A percentile compares a stretch with the other conserved stretches of the same genome.
Conservation (phyloP, 2,888 invertebrate species). For the Caenorhabditis zanzibari region DNA sequence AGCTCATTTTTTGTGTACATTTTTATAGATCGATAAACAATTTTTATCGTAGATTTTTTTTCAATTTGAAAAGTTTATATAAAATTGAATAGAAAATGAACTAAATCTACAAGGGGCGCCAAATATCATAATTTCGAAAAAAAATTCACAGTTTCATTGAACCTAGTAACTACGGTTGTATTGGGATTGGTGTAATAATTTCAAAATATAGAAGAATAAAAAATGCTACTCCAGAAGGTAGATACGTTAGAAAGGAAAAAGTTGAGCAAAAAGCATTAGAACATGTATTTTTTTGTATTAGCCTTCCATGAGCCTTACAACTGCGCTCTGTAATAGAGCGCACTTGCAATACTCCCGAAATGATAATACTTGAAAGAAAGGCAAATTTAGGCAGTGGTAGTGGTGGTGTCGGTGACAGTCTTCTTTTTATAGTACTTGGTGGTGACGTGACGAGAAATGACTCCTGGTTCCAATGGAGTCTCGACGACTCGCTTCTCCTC, state of each 20-base stretch:
- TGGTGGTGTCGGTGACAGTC: conserved; percentile 81
- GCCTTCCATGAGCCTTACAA: too few relatives aligned
- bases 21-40: conserved; percentile 34
- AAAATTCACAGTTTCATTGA: conserved; percentile 28
- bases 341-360: background rate
- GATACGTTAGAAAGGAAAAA: conserved; percentile 16
- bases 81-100: conserved; percentile 2
- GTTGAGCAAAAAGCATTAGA: conserved; percentile 12
- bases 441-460: conserved; percentile 81
- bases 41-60: conserved; percentile 16
- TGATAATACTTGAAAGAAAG: background rate
- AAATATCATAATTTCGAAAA: conserved; percentile 13
- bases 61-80: conserved; percentile 17
- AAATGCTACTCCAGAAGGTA: conserved; percentile 24
- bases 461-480: conserved; percentile 80
- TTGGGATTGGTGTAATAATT: background rate
- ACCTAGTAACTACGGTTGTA: conserved; percentile 25
- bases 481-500: conserved; percentile 80
- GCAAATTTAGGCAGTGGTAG: conserved; percentile 67
- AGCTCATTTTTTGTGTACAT: conserved; percentile 26
- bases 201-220: background rate
- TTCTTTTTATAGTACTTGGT: conserved; percentile 83
- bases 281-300: background rate
- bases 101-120: conserved; percentile 26
- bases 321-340: background rate